Percentiles rank a stretch among this genome's conserved stretches.
phyloP scores from a whole-genome alignment of 2,888 invertebrate genomes.

The Muschampia plurimacula region DNA sequence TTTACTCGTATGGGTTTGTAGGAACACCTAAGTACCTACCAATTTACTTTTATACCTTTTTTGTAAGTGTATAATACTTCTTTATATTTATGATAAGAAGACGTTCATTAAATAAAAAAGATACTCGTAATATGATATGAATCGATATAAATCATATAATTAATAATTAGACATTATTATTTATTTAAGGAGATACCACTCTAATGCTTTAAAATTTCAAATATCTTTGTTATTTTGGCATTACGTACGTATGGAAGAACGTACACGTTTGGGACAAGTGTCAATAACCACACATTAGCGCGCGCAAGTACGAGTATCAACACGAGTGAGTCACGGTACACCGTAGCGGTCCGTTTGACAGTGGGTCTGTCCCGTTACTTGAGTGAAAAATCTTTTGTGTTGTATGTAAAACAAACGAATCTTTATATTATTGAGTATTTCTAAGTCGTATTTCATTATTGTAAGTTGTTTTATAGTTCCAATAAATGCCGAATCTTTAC shows the following conservation, averaged over 20 bases:
- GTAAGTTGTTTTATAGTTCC: neutral
- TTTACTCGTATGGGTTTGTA: no score
- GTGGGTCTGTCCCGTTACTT: constrained; percentile 41
- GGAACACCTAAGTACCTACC: no score
- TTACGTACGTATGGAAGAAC: neutral
- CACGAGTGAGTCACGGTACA: constrained; percentile 26
- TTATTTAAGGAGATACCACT: no score
- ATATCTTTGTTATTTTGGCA: neutral
- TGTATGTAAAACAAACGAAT: constrained; percentile 15
- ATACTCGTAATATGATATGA: no score
- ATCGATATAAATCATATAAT: no score
- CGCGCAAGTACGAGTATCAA: constrained; percentile 35
- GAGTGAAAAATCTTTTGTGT: constrained; percentile 32
- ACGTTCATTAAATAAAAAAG: no score
- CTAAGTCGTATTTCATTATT: neutral
- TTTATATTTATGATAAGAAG: no score
- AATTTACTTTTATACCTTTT: no score
- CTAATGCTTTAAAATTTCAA: no score
- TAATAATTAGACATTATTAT: no score
- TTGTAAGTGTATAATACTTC: no score
- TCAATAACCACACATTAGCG: constrained; percentile 35
- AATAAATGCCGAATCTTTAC: neutral
- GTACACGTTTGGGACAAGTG: constrained; percentile 29
- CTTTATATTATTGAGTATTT: constrained; percentile 4
- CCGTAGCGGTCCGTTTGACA: constrained; percentile 42